phyloP scores from a whole-genome alignment of 92 coral and sea anemone species.

The Hydrozoanthus gracilis region DNA sequence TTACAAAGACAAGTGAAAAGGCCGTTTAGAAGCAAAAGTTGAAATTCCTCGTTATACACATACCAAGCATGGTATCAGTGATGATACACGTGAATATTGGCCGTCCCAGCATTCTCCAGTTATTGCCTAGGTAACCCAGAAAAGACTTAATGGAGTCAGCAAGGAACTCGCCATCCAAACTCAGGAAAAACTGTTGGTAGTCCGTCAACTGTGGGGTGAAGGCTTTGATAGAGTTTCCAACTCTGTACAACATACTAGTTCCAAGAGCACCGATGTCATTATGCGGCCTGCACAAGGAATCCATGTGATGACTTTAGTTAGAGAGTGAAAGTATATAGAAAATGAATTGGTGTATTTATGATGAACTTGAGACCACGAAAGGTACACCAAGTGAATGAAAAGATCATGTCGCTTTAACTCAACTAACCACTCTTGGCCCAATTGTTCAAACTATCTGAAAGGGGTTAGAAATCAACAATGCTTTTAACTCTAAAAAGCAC shows the following conservation, averaged over 20 bases:
- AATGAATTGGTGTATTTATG: too few species aligned
- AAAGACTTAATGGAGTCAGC: slow-evolving; percentile 92
- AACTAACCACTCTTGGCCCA: too few species aligned
- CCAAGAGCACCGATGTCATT: slow-evolving; percentile 93
- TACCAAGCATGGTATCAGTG: slow-evolving; percentile 93
- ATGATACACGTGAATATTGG: slow-evolving; percentile 86
- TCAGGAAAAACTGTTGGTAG: slow-evolving; percentile 95
- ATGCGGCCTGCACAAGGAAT: slow-evolving; percentile 70
- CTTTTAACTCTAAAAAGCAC: too few species aligned
- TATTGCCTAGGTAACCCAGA: slow-evolving; percentile 90
- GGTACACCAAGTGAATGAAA: too few species aligned
- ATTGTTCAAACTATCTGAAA: too few species aligned
- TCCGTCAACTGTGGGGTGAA: slow-evolving; percentile 98
- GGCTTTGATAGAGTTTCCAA: slow-evolving; percentile 88
- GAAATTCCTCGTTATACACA: not conserved
- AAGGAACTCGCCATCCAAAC: slow-evolving; percentile 95
- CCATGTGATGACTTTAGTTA: not conserved
- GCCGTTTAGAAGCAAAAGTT: not conserved
- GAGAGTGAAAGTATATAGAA: not conserved
- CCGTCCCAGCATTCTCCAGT: slow-evolving; percentile 94
- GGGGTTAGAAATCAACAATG: too few species aligned
- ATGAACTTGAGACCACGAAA: too few species aligned
- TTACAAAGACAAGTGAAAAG: not conserved
- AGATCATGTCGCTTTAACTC: too few species aligned
- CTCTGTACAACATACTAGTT: slow-evolving; percentile 90